Evolutionary conservation across 2,113 vertebrate genomes (phyloP).

Genomic region (Actinemys pallida): DNA sequence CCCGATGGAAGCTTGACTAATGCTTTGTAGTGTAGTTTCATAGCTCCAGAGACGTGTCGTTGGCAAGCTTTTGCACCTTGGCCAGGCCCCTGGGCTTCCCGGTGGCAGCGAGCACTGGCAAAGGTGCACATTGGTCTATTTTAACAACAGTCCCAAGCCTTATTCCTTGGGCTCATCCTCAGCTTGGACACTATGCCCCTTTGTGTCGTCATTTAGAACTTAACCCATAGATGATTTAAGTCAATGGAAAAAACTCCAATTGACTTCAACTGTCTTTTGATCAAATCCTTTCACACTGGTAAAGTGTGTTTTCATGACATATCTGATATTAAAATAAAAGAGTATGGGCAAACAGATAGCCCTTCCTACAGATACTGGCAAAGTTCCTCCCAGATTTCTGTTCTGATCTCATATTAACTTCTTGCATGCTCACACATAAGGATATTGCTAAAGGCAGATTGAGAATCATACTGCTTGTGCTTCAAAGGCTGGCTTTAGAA

Average conservation of each 20-base stretch:
- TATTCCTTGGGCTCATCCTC: not conserved
- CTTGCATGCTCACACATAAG: slow-evolving; percentile 1
- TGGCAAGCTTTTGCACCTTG: not conserved
- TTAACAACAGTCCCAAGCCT: not conserved
- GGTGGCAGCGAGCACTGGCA: not conserved
- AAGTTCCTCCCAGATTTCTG: not conserved
- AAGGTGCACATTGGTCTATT: not conserved
- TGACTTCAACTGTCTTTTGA: not conserved
- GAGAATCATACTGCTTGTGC: slow-evolving; percentile 42
- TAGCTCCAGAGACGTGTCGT: not conserved
- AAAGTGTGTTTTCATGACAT: not conserved
- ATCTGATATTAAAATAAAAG: not conserved
- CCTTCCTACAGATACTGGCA: not conserved
- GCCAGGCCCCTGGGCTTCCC: not conserved
- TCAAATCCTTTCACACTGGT: not conserved
- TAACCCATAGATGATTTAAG: not conserved
- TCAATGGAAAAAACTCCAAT: not conserved
- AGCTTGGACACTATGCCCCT: not conserved
- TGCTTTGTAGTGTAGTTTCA: not conserved
- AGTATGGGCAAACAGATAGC: not conserved
- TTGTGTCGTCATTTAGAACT: not conserved
- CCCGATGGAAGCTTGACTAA: not conserved
- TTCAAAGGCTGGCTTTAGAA: slow-evolving; percentile 1
- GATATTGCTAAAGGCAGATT: not conserved
- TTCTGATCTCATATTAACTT: not conserved